phyloP scores from a whole-genome alignment of 2,888 invertebrate genomes.

The Eristalis arbustorum region DNA sequence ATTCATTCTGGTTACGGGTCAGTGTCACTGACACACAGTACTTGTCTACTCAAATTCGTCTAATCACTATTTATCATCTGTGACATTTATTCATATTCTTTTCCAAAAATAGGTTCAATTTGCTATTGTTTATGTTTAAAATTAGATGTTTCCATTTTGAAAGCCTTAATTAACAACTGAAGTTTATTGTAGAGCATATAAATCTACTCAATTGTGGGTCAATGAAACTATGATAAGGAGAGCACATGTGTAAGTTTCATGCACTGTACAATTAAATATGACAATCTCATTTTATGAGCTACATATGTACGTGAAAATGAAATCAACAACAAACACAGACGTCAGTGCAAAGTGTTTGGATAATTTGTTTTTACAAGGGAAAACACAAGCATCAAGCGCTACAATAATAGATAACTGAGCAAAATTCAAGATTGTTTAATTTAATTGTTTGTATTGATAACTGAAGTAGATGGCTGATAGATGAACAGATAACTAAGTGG shows the following conservation, averaged over 20 bases:
- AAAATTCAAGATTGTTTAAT: background rate
- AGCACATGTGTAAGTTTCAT: background rate
- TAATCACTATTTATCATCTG: no score
- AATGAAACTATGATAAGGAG: background rate
- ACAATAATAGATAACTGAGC: background rate
- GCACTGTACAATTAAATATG: background rate
- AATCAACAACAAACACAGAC: background rate
- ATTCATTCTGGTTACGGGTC: no score
- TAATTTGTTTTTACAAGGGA: background rate
- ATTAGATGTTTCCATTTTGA: background rate
- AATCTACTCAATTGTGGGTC: background rate
- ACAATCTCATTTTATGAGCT: background rate
- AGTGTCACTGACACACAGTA: no score
- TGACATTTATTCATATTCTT: no score
- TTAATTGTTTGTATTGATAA: background rate
- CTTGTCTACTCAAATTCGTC: no score
- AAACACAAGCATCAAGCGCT: background rate
- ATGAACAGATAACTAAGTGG: background rate
- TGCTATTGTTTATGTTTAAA: background rate
- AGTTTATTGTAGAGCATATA: background rate
- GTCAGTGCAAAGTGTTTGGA: background rate
- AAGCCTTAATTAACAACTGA: background rate
- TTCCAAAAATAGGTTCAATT: no score
- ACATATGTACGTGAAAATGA: no score
- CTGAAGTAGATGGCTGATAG: background rate